These are phyloP conservation scores for Halisarca cf. caerulea DNA, from an alignment of 37 sponge, comb jelly and placozoan genomes.

Conservation along the genomic window DNA sequence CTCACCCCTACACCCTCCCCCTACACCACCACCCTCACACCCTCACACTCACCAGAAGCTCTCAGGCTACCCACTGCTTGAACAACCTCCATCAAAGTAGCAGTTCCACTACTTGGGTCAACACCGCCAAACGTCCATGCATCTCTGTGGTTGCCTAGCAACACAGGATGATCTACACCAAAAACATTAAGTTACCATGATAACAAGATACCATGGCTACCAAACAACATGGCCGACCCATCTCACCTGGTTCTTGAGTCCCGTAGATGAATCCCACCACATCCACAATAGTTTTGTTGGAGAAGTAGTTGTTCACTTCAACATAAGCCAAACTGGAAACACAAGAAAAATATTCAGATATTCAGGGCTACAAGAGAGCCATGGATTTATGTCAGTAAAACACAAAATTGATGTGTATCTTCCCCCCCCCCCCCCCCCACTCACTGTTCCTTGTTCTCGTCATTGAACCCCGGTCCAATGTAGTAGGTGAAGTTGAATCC, in stretches of 20 bases:
- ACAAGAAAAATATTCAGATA: too few relatives aligned
- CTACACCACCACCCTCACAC: neutral
- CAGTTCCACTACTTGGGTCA: slow-evolving; percentile 92
- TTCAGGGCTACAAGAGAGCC: too few relatives aligned
- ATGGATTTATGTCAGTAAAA: too few relatives aligned
- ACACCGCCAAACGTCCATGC: slow-evolving; percentile 94
- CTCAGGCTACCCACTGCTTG: slow-evolving; percentile 52
- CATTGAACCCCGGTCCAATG: slow-evolving; percentile 45
- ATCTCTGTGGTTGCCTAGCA: slow-evolving; percentile 95
- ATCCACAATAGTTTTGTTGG: slow-evolving; percentile 55
- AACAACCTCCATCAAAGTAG: slow-evolving; percentile 74
- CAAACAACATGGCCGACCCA: too few relatives aligned
- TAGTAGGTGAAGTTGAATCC: slow-evolving; percentile 52
- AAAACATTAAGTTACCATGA: too few relatives aligned
- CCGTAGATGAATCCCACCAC: slow-evolving; percentile 91
- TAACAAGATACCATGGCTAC: too few relatives aligned
- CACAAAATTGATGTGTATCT: too few relatives aligned
- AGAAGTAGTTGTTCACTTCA: slow-evolving; percentile 77
- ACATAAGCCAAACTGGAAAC: slow-evolving; percentile 33
- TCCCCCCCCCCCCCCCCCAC: neutral
- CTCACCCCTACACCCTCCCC: neutral
- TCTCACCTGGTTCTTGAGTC: slow-evolving; percentile 70
- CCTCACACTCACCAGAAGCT: neutral
- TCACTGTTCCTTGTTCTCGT: neutral
- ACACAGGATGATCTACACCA: slow-evolving; percentile 54